Evolutionary conservation across 1,140 invertebrate species (phyloP), one percentile per base, ranked within the genome.

Genomic region (Aricia agestis): DNA sequence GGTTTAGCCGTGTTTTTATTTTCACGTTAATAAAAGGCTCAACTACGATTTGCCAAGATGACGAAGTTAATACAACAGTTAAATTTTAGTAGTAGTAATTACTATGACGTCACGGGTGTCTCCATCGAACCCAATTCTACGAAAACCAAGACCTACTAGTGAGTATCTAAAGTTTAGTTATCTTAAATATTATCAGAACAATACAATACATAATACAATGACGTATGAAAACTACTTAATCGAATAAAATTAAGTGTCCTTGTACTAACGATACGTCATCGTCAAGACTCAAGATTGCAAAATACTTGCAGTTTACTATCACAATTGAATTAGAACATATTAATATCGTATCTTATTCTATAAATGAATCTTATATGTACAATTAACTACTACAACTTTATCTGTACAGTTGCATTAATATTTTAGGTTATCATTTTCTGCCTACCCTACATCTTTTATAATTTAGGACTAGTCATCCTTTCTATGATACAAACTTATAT

Each of bases 61-160:
- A 90, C 87, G 78, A 90, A 89, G 87, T 85, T 91, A 81, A 86
- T 91, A 84, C 86, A 89, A 86, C 87, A 88, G 76, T 91, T 91
- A 86, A 87, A 82, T 79, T 91, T 87, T 89, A 91, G 86, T 89
- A 90, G 84, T 91, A 91, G 83, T 91, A 91, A 83, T 84, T 89
- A 83, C 78, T 83, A 85, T 75, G 83, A 86, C 72, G 78, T 79
- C 73, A 78, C 79, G 66, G 81, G 82, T 67, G 59, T 73, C 52
- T 68, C 76, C n/a, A 76, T 87, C 63, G 84, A 90, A 77, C 82
- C 85, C 58, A 75, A 81, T 68, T 72, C 82, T 76, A 72, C 70
- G 63, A 80, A 85, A 66, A 70, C 74, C 74, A 85, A 88, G 75
- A 82, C 74, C 63, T 82, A 83, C 74, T 77, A 74, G 86, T 89